Base-by-base conservation (phyloP, 2,113 vertebrate species). In the Bungarus multicinctus region DNA sequence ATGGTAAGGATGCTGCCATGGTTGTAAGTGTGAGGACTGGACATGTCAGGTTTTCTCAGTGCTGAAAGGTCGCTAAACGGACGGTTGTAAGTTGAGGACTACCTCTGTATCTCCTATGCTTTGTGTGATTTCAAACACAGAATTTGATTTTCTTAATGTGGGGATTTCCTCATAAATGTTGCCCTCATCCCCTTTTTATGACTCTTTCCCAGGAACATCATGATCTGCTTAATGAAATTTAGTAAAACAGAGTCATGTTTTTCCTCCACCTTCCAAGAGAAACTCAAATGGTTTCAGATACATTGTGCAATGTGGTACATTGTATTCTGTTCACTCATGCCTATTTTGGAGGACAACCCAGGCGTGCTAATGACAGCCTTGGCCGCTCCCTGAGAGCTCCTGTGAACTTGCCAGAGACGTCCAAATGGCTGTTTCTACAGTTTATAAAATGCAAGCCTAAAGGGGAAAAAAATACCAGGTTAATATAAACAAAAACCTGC, bases 351-450 rank as follows among this genome's bases (percentile, higher is more conserved):
- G 85, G 45, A 57, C 22, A n/a, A 58, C 25, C 53, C 45, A 52
- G 57, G 47, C 30, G 3, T 7, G 6, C 69, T 16, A 39, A 1
- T 1, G 11, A 69, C 0, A 0, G 3, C 3, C 27, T 53, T 1
- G 0, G 0, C 0, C 18, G 39, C 55, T 74, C 20, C 2, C 43
- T 10, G 6, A n/a, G 10, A 50, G 30, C 2, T 34, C 34, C 50
- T 4, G 11, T 1, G 12, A 52, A n/a, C 47, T 52, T 16, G 8
- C 60, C 27, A 74, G 89, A 52, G 58, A 34, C 1, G 0, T 50
- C 52, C 3, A 25, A 43, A 16, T 22, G 27, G 50, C 50, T 81
- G 7, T 54, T 34, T 39, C n/a, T 25, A 14, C 8, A 23, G 47
- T n/a, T 53, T 11, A 50, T 8, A 90, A 74, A 53, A 52, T 10